A percentile compares a stretch with the other conserved stretches of the same genome.
Evolutionary conservation across 2,797 vertebrate species (phyloP).

Genomic region (Morus bassanus): DNA sequence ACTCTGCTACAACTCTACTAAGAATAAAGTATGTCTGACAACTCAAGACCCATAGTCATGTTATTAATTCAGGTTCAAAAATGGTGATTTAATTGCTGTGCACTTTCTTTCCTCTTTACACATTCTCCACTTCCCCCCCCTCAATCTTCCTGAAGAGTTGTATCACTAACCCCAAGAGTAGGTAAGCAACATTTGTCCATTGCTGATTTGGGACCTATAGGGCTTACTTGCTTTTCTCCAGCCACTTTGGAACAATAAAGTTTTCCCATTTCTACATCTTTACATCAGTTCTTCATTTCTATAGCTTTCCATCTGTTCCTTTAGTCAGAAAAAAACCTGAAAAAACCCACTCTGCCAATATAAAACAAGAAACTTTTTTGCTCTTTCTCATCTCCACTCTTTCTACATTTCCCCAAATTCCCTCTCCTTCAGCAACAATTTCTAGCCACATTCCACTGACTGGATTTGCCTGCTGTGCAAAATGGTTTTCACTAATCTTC

Average conservation of each 20-base stretch:
- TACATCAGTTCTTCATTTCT: not conserved
- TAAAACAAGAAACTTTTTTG: not conserved
- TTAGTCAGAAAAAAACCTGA: not conserved
- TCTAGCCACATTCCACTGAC: not conserved
- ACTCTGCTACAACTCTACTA: not conserved
- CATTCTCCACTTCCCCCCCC: not conserved
- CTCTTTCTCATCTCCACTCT: not conserved
- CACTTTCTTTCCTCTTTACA: not conserved
- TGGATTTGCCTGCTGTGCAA: not conserved
- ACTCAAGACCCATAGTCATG: not conserved
- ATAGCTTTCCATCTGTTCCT: not conserved
- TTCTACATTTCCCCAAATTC: not conserved
- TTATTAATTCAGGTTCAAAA: not conserved
- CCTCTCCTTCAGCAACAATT: not conserved
- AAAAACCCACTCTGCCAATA: not conserved
- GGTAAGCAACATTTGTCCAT: not conserved
- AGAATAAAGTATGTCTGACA: not conserved
- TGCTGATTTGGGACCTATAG: not conserved
- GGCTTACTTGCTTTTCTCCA: not conserved
- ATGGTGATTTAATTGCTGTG: not conserved
- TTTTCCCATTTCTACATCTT: not conserved
- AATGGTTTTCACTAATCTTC: not conserved
- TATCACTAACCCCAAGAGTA: not conserved
- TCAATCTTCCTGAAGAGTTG: not conserved
- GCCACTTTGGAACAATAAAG: not conserved